Conservation (phyloP, 2,888 invertebrate genomes). For the Apotomis turbidana region DNA sequence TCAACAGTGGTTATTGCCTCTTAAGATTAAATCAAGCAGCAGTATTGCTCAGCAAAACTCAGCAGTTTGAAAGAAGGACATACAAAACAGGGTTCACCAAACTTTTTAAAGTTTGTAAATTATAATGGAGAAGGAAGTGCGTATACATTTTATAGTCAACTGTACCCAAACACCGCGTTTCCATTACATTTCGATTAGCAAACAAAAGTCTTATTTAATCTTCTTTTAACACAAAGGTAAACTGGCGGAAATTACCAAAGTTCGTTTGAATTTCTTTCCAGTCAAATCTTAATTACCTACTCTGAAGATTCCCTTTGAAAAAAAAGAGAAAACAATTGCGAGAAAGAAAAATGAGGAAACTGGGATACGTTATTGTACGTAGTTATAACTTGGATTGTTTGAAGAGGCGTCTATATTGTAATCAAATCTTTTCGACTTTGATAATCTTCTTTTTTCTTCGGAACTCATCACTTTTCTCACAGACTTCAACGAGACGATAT, state of each 20-base stretch:
- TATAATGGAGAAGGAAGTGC: too few species aligned
- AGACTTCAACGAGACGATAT: background rate
- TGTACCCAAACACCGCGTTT: background rate
- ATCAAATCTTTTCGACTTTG: background rate
- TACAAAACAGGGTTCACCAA: too few species aligned
- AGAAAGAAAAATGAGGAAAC: constrained; percentile 23
- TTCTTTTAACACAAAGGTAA: constrained; percentile 16
- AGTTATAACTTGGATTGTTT: constrained; percentile 14
- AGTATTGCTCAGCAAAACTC: too few species aligned
- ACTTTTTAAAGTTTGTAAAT: too few species aligned
- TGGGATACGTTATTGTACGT: background rate
- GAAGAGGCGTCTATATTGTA: background rate
- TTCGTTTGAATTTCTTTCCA: constrained; percentile 23
- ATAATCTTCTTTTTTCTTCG: too few species aligned
- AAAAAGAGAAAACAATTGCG: constrained; percentile 24
- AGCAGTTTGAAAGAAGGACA: too few species aligned
- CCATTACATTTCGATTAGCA: constrained; percentile 24
- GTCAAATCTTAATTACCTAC: constrained; percentile 36
- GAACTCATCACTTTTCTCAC: background rate
- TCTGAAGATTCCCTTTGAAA: constrained; percentile 30
- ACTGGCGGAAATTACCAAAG: constrained; percentile 28
- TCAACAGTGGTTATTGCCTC: too few species aligned
- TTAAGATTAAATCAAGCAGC: too few species aligned
- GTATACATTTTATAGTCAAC: too few species aligned
- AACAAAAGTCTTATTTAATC: constrained; percentile 25